Conservation (phyloP, 2,113 vertebrate genomes). For the Carlito syrichta region DNA sequence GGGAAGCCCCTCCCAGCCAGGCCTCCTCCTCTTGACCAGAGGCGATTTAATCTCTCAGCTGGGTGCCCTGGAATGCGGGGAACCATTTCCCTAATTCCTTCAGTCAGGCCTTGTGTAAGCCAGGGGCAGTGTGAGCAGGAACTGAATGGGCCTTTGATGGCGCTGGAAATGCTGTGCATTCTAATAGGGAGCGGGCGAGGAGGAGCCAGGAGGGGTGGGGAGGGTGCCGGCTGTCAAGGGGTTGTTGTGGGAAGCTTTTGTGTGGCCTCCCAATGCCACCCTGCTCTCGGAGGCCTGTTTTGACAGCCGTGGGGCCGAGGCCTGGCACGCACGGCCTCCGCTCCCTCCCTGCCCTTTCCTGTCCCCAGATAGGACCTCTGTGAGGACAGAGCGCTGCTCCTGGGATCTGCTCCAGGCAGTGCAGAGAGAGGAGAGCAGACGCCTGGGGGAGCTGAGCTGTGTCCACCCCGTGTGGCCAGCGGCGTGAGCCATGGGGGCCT, state of each 20-base stretch:
- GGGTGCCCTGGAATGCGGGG: not conserved
- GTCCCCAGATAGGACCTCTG: not conserved
- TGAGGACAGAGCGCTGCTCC: not conserved
- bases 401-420: no score
- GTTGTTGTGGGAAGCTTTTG: conserved; percentile 46
- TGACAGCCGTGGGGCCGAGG: not conserved
- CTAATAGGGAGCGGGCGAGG: conserved; percentile 37
- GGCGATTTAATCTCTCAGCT: not conserved
- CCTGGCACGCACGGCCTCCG: not conserved
- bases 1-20: not conserved
- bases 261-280: not conserved
- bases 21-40: not conserved
- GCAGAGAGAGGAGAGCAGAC: no score
- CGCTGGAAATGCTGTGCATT: conserved; percentile 13
- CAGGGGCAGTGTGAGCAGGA: not conserved
- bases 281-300: not conserved
- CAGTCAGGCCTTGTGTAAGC: conserved; percentile 25
- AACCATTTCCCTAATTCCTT: conserved; percentile 9
- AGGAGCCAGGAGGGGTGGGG: not conserved
- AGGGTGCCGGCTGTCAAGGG: not conserved
- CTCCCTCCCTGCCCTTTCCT: not conserved
- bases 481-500: not conserved
- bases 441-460: not conserved
- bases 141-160: conserved; percentile 72
- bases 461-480: not conserved